Base-by-base conservation (phyloP, 1,140 invertebrate species). In the Hypothenemus hampei region DNA sequence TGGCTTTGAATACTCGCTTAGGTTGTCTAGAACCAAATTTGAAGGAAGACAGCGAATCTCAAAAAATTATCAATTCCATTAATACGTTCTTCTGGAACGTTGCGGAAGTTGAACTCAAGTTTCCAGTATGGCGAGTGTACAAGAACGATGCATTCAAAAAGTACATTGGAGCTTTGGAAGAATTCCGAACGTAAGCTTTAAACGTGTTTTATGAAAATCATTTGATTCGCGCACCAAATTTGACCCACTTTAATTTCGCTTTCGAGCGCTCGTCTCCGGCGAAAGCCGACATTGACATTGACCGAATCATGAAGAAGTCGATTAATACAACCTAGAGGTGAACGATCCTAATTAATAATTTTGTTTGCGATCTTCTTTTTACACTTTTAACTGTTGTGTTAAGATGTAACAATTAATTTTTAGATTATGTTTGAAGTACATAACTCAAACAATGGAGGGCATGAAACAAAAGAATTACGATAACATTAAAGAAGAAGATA, bases 61-160 rank as follows among this genome's bases (percentile, higher is more conserved):
- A 84, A 59, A 71, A 77, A 64, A 83, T 93, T 41, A 91, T 93
- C 24, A 74, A 82, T 62, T 83, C 86, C 1, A 86, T 91, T 10
- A 85, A 84, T 61, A 83, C 81, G 1, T 86, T 92, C 61, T 91
- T 93, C 68, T 83, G 83, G 65, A 85, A 85, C 22, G 85, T 91
- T 2, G 83, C 85, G 0, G 78, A 84, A 55, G 75, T 91, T 6
- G 89, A 91, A 72, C 69, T 90, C 8, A 84, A 86, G 49, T 80
- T 89, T 59, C 88, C 88, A 0, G 70, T 91, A 35, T 92, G 89
- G 89, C 81, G 85, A 61, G 53, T 88, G 3, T 86, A 86, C 65
- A 75, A 79, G n/a, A 91, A 88, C 0, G 78, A 80, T 22, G 77
- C 84, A 0, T 91, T 89, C 75, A 75, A 78, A 53, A 81, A 85